Conservation (phyloP, 2,113 vertebrate species). For the Aepyceros melampus region DNA sequence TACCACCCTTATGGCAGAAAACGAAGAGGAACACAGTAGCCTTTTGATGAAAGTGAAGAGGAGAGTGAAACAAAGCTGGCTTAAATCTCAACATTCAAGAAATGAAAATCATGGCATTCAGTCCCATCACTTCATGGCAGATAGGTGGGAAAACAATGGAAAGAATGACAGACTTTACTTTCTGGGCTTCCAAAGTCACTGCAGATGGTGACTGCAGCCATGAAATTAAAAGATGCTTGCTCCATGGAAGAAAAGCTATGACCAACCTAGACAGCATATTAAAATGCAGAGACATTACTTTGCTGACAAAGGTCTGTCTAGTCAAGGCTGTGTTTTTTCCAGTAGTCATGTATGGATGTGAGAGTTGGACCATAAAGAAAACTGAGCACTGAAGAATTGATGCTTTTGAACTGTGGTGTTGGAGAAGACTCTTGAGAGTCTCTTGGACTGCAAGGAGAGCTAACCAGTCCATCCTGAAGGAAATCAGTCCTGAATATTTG, state of each 20-base stretch:
- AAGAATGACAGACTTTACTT: not conserved
- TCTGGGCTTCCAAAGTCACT: not conserved
- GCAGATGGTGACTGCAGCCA: not conserved
- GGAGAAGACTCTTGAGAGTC: not conserved
- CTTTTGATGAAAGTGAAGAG: not conserved
- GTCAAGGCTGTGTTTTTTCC: not conserved
- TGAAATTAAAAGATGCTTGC: not conserved
- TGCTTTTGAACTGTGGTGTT: too few relatives aligned
- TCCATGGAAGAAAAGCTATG: not conserved
- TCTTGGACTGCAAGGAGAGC: not conserved
- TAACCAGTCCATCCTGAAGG: not conserved
- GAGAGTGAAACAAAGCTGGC: not conserved
- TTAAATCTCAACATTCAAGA: not conserved
- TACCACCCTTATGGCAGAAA: not conserved
- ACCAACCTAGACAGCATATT: not conserved
- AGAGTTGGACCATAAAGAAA: not conserved
- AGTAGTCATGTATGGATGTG: not conserved
- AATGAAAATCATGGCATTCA: not conserved
- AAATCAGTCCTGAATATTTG: not conserved
- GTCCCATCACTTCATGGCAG: not conserved
- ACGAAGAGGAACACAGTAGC: not conserved
- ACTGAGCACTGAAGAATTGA: not conserved
- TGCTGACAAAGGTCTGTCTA: not conserved
- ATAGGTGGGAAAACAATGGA: not conserved
- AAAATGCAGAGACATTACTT: not conserved